phyloP scores from a whole-genome alignment of 1,140 invertebrate genomes.

The Diplogasteroides magnus region DNA sequence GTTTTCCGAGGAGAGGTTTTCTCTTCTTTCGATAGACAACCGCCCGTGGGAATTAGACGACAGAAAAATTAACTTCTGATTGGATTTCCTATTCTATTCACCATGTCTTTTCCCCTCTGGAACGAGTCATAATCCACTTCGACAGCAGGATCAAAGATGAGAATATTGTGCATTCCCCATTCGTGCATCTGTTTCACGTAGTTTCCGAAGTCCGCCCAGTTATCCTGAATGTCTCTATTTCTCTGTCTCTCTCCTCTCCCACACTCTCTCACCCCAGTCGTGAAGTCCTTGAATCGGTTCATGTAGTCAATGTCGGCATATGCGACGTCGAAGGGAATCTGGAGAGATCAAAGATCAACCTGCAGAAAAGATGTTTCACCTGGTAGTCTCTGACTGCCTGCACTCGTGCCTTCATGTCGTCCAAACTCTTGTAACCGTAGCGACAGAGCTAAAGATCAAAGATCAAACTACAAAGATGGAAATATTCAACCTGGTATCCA shows the following conservation, averaged over 20 bases:
- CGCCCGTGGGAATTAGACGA: constrained; percentile 1
- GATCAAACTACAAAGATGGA: neutral
- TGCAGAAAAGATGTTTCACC: no score
- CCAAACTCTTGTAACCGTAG: constrained; percentile 68
- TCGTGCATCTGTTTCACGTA: constrained; percentile 32
- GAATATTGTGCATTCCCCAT: constrained; percentile 23
- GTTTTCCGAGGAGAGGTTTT: neutral
- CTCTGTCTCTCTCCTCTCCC: neutral
- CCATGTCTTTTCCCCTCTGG: constrained; percentile 23
- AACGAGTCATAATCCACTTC: constrained; percentile 33
- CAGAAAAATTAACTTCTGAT: neutral
- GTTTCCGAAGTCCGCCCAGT: constrained; percentile 29
- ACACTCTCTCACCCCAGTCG: constrained; percentile 63
- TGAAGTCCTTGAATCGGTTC: constrained; percentile 79
- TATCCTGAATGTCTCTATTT: constrained; percentile 8
- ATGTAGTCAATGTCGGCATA: constrained; percentile 73
- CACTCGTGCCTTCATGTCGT: constrained; percentile 62
- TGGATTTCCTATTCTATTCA: no score
- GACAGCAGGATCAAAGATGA: constrained; percentile 37
- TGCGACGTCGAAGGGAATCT: constrained; percentile 56
- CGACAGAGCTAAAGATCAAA: constrained; percentile 59
- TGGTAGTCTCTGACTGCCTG: constrained; percentile 51
- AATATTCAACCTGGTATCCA: constrained; percentile 49
- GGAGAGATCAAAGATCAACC: no score
- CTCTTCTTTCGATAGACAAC: neutral